phyloP scores from a whole-genome alignment of 2,888 invertebrate genomes.

The Zootermopsis nevadensis region DNA sequence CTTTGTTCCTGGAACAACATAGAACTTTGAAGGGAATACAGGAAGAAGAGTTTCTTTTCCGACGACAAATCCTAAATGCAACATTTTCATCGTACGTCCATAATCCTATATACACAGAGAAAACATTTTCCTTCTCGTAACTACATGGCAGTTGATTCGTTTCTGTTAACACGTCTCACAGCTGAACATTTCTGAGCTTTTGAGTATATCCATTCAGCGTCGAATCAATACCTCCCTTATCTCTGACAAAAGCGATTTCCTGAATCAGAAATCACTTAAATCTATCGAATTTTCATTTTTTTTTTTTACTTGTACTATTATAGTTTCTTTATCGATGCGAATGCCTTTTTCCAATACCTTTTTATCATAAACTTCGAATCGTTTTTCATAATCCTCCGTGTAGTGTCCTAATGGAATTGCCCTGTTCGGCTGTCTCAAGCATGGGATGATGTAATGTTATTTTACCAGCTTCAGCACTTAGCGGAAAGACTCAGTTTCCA shows the following conservation, averaged over 20 bases:
- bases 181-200: not conserved
- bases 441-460: slow-evolving; percentile 16
- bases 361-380: not conserved
- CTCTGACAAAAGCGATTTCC: slow-evolving; percentile 33
- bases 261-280: slow-evolving; percentile 14
- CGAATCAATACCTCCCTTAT: slow-evolving; percentile 24
- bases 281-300: slow-evolving; percentile 36
- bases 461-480: slow-evolving; percentile 23
- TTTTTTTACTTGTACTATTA: slow-evolving; percentile 21
- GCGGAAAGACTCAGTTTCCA: not conserved
- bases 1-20: not conserved
- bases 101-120: not conserved
- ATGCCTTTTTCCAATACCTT: not conserved
- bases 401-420: slow-evolving; percentile 21
- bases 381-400: slow-evolving; percentile 13
- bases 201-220: not conserved
- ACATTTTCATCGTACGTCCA: not conserved
- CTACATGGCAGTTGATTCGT: not conserved
- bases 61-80: not conserved
- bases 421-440: slow-evolving; percentile 18
- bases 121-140: not conserved
- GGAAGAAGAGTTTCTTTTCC: not conserved
- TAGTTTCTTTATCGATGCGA: not conserved
- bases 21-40: not conserved
- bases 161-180: not conserved